phyloP scores from a whole-genome alignment of 2,888 invertebrate genomes.

The Autographa pulchrina region DNA sequence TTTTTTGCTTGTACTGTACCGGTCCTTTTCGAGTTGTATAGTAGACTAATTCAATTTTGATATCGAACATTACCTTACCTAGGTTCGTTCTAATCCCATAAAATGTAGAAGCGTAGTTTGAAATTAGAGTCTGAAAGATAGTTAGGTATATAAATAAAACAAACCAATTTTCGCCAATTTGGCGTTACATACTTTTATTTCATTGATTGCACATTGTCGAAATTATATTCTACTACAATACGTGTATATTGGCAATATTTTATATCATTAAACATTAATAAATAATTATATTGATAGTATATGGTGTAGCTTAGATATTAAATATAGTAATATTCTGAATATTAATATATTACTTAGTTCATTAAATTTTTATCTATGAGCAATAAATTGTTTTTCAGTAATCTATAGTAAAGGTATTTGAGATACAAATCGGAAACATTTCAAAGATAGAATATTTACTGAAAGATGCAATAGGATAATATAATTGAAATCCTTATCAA shows the following conservation, averaged over 20 bases:
- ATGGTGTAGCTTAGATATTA: constrained; percentile 54
- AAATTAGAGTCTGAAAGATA: background rate
- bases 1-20: no score
- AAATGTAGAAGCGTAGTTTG: no score
- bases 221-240: constrained; percentile 75
- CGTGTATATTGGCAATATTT: constrained; percentile 73
- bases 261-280: constrained; percentile 68
- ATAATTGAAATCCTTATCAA: constrained; percentile 35
- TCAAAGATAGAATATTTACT: constrained; percentile 28
- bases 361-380: constrained; percentile 66
- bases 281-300: constrained; percentile 62
- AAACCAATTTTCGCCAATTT: constrained; percentile 71
- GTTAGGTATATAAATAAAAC: constrained; percentile 36
- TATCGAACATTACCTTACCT: no score
- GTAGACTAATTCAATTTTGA: no score
- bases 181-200: constrained; percentile 76
- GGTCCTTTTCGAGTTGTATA: no score
- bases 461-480: constrained; percentile 25
- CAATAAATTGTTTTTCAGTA: constrained; percentile 60
- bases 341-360: constrained; percentile 55
- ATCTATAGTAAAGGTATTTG: constrained; percentile 45
- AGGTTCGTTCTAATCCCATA: no score
- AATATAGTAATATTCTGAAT: constrained; percentile 58
- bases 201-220: constrained; percentile 77
- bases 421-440: constrained; percentile 37